Conservation (phyloP, 2,888 invertebrate species). For the Lucinisca nassula region DNA sequence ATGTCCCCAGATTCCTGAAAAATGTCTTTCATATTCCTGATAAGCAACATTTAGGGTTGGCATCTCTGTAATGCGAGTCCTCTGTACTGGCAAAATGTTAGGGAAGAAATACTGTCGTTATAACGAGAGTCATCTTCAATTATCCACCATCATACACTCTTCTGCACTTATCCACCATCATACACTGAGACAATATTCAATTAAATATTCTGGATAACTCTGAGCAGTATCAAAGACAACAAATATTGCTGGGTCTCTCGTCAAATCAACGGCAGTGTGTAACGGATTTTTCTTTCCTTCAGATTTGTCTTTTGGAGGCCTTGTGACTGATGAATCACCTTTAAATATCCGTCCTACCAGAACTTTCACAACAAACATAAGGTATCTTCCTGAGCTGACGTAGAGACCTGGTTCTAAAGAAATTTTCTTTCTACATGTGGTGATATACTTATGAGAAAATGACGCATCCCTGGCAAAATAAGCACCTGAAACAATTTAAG, state of each 20-base stretch:
- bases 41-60: too few species aligned
- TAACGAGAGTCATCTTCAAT: too few species aligned
- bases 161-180: too few species aligned
- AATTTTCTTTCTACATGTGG: neutral
- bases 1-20: too few species aligned
- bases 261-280: conserved; percentile 78
- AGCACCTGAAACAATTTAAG: conserved; percentile 59
- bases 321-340: conserved; percentile 64
- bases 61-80: too few species aligned
- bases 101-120: too few species aligned
- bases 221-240: conserved; percentile 84
- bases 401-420: neutral
- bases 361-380: conserved; percentile 79
- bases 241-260: conserved; percentile 73
- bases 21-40: too few species aligned
- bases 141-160: too few species aligned
- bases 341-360: conserved; percentile 76
- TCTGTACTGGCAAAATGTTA: too few species aligned
- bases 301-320: conserved; percentile 71
- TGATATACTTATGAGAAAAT: conserved; percentile 62
- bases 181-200: too few species aligned
- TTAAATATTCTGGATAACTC: conserved; percentile 83
- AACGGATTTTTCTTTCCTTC: conserved; percentile 70
- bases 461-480: conserved; percentile 72
- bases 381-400: neutral